A percentile compares a stretch with the other conserved stretches of the same genome.
Evolutionary conservation across 1,140 invertebrate genomes (phyloP).

Genomic region (Grapholita molesta): DNA sequence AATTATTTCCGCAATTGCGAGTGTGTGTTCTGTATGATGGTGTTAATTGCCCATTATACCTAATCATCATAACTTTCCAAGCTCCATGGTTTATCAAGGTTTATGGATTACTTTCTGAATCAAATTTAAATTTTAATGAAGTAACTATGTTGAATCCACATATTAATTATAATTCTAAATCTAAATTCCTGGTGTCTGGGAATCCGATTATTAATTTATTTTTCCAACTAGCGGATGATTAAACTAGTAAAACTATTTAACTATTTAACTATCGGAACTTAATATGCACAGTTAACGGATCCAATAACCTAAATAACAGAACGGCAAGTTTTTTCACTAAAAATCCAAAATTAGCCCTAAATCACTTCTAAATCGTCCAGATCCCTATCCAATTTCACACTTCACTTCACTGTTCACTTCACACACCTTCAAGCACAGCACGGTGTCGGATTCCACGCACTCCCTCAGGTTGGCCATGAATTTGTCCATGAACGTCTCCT

Average conservation of each 20-base stretch:
- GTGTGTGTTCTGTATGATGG: background rate
- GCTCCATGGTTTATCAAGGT: background rate
- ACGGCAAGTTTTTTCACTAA: constrained; percentile 25
- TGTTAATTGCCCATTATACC: background rate
- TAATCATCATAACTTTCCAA: background rate
- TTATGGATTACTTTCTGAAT: background rate
- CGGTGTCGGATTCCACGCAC: constrained; percentile 64
- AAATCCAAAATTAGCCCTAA: background rate
- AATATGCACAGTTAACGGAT: background rate
- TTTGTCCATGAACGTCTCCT: constrained; percentile 54
- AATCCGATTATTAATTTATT: too few species aligned
- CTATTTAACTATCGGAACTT: background rate
- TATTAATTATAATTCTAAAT: too few species aligned
- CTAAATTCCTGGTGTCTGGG: too few species aligned
- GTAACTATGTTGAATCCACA: background rate
- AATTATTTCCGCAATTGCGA: background rate
- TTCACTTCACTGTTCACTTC: constrained; percentile 40
- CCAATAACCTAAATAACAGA: background rate
- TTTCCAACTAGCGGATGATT: background rate
- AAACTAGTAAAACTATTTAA: background rate
- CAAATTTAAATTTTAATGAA: background rate
- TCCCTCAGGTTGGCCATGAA: constrained; percentile 60
- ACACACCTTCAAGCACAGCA: constrained; percentile 71
- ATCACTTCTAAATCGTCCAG: background rate
- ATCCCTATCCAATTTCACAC: background rate